phyloP scores from a whole-genome alignment of 2,888 invertebrate genomes.

The Callimorpha dominula region DNA sequence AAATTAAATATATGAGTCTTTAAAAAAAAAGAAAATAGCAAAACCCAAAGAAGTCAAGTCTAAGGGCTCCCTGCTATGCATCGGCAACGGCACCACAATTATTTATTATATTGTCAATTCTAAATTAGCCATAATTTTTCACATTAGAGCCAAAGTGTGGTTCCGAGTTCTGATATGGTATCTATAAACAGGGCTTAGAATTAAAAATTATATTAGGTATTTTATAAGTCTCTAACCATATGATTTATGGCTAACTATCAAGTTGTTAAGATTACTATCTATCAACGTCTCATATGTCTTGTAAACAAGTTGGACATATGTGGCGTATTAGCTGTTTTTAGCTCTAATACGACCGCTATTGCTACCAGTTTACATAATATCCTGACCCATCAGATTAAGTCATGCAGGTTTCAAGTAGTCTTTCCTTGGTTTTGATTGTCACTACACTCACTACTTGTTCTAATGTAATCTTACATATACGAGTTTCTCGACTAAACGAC shows the following conservation, averaged over 20 bases:
- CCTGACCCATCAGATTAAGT: conserved; percentile 10
- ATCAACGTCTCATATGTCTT: conserved; percentile 23
- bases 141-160: not conserved
- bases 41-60: not conserved
- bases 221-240: not conserved
- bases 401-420: conserved; percentile 1
- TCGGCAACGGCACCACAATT: no score
- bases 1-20: no score
- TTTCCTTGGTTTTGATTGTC: not conserved
- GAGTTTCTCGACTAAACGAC: not conserved
- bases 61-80: not conserved
- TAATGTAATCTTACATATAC: not conserved
- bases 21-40: no score
- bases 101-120: not conserved
- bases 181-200: not conserved
- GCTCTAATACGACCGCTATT: conserved; percentile 8
- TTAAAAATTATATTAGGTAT: not conserved
- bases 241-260: conserved; percentile 11
- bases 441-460: not conserved
- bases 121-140: not conserved
- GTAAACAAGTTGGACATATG: conserved; percentile 13
- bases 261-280: conserved; percentile 38
- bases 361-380: conserved; percentile 12
- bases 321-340: conserved; percentile 1
- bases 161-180: not conserved